Conservation (phyloP, 2,797 vertebrate genomes). For the Octomys mimax region DNA sequence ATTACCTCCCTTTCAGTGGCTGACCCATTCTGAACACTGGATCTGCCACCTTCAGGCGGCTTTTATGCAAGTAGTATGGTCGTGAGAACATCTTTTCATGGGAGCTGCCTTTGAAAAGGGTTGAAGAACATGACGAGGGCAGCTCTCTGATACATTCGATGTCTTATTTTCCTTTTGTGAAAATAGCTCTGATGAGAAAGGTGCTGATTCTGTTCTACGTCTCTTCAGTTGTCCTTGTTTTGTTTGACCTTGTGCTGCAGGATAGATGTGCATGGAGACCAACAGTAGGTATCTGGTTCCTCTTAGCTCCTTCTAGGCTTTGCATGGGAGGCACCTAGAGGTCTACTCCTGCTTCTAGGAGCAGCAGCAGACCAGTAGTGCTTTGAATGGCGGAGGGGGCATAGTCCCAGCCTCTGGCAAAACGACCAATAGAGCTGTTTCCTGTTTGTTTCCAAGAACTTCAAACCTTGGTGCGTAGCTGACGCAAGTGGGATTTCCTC, state of each 20-base stretch:
- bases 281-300: constrained; percentile 89
- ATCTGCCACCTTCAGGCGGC: background rate
- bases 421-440: constrained; percentile 64
- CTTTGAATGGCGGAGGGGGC: constrained; percentile 68
- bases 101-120: background rate
- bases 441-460: constrained; percentile 80
- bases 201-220: constrained; percentile 81
- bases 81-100: background rate
- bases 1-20: background rate
- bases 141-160: background rate
- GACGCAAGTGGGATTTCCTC: background rate
- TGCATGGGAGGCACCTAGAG: constrained; percentile 76
- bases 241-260: constrained; percentile 91
- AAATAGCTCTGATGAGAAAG: constrained; percentile 53
- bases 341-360: constrained; percentile 54
- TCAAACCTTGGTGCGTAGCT: constrained; percentile 80
- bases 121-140: background rate
- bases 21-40: background rate
- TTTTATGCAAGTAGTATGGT: background rate
- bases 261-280: constrained; percentile 88
- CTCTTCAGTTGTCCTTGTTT: constrained; percentile 89
- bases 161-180: background rate
- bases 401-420: constrained; percentile 51
- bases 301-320: constrained; percentile 82
- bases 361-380: background rate